Conservation (phyloP, 2,888 invertebrate species). For the Cybosia mesomella region DNA sequence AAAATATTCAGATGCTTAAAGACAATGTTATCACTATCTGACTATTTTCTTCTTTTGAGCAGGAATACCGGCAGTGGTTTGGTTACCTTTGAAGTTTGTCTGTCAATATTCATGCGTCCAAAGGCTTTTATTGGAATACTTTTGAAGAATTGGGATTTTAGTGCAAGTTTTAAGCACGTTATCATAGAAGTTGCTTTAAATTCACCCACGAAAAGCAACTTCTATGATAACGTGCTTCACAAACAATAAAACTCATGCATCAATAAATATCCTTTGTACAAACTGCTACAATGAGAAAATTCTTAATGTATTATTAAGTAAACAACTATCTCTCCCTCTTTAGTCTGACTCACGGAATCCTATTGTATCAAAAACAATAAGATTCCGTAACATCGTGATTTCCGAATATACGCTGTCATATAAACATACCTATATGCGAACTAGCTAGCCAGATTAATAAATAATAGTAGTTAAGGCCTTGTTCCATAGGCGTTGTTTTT, state of each 20-base stretch:
- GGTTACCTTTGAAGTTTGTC: not conserved
- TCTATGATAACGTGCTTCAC: not conserved
- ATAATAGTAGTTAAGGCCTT: not conserved
- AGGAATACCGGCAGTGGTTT: not conserved
- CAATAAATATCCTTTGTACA: constrained; percentile 6
- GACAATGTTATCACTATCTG: no score
- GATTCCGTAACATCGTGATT: constrained; percentile 26
- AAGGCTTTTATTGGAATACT: not conserved
- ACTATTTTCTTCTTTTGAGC: not conserved
- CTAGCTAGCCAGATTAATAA: not conserved
- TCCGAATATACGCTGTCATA: constrained; percentile 2
- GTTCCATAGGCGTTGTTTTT: no score
- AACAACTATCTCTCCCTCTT: constrained; percentile 18
- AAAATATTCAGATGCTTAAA: no score
- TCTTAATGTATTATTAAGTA: constrained; percentile 12
- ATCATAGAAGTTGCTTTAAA: no score
- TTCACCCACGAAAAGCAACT: no score
- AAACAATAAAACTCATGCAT: not conserved
- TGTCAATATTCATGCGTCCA: not conserved
- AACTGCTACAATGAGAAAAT: constrained; percentile 5
- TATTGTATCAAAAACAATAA: constrained; percentile 22
- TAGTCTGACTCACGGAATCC: constrained; percentile 15
- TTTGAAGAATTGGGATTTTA: no score
- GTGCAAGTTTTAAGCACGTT: no score
- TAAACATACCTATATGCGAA: not conserved